Percentiles rank a stretch among this genome's conserved stretches.
Evolutionary conservation across 2,113 vertebrate genomes (phyloP).

Genomic region (Cygnus atratus): DNA sequence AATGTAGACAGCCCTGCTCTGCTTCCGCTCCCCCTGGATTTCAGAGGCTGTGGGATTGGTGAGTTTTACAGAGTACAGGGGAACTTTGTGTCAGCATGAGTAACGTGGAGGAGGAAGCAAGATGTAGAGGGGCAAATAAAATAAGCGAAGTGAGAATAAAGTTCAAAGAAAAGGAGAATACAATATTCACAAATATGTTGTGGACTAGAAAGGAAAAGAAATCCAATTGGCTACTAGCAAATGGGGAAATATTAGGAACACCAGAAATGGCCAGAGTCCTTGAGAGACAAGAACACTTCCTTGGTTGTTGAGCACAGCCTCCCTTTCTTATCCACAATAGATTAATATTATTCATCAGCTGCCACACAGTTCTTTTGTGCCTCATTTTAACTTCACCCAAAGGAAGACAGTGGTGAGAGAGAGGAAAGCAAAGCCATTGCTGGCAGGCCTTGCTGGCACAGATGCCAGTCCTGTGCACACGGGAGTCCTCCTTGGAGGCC

Average conservation of each 20-base stretch:
- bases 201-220: not conserved
- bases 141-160: not conserved
- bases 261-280: not conserved
- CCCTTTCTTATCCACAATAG: not conserved
- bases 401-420: not conserved
- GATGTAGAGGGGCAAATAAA: not conserved
- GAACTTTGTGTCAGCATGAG: not conserved
- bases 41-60: not conserved
- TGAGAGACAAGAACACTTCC: not conserved
- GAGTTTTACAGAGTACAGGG: not conserved
- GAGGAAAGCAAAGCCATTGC: not conserved
- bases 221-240: not conserved
- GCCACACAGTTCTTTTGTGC: no score
- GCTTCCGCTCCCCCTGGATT: not conserved
- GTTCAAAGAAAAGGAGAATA: not conserved
- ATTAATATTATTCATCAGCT: not conserved
- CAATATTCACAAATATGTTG: not conserved
- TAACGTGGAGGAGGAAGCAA: not conserved
- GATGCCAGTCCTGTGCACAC: not conserved
- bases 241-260: not conserved
- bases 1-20: constrained; percentile 2
- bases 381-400: not conserved
- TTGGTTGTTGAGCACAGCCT: not conserved
- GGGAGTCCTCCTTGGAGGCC: not conserved
- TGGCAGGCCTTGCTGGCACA: fast-evolving